Percentiles rank a stretch among this genome's conserved stretches.
These are phyloP conservation scores for Gobionotothen gibberifrons DNA, from an alignment of 2,797 vertebrate species.

Conservation along the genomic window DNA sequence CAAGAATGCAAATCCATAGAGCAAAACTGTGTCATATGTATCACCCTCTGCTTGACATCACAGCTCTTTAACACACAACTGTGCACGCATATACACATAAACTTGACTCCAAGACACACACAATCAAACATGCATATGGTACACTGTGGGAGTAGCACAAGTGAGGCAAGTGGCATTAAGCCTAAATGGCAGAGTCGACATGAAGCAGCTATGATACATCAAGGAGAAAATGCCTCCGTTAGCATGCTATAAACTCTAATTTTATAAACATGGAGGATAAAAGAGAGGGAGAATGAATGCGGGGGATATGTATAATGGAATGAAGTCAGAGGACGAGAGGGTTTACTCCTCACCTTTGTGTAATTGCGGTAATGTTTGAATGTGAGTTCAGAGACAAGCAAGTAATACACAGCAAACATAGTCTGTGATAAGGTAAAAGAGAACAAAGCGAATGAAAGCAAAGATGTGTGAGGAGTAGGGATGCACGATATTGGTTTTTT, in stretches of 20 bases:
- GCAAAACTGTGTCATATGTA: constrained; percentile 30
- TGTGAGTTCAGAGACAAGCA: constrained; percentile 4
- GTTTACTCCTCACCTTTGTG: background rate
- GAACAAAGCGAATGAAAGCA: constrained; percentile 5
- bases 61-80: constrained; percentile 18
- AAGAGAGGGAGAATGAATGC: background rate
- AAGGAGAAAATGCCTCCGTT: constrained; percentile 32
- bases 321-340: background rate
- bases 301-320: constrained; percentile 2
- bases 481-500: too few species aligned
- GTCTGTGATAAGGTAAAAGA: constrained; percentile 7
- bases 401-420: background rate
- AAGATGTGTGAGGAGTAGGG: constrained; percentile 8
- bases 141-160: constrained; percentile 24
- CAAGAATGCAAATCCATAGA: constrained; percentile 30
- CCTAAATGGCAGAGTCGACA: constrained; percentile 59
- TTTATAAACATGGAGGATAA: constrained; percentile 17
- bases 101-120: too few species aligned
- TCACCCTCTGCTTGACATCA: constrained; percentile 25
- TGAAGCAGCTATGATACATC: constrained; percentile 51
- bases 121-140: constrained; percentile 53
- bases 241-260: constrained; percentile 41
- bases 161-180: constrained; percentile 50
- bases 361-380: background rate
- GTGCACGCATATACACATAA: background rate